Conservation (phyloP, 2,888 invertebrate species). For the Candidula unifasciata region DNA sequence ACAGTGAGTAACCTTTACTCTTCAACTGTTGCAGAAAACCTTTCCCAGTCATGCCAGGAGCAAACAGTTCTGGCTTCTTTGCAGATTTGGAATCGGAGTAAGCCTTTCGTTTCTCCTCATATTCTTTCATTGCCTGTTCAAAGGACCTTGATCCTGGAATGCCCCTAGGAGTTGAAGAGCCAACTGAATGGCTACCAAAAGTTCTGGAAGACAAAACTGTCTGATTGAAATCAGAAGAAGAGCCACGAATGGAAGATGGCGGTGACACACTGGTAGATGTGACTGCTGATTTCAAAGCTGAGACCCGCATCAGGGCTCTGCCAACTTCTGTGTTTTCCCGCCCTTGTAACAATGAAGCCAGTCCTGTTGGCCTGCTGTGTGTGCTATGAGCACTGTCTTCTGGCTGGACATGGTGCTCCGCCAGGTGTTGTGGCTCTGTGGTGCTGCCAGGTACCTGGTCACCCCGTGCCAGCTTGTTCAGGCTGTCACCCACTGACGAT, state of each 20-base stretch:
- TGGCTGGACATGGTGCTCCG: neutral
- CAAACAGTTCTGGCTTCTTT: slow-evolving; percentile 28
- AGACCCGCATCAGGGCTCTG: slow-evolving; percentile 37
- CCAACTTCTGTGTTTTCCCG: slow-evolving; percentile 81
- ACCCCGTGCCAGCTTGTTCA: neutral
- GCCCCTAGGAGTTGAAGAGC: neutral
- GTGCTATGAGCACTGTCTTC: slow-evolving; percentile 80
- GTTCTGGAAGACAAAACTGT: slow-evolving; percentile 23
- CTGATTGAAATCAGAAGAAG: slow-evolving; percentile 39
- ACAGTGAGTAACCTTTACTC: slow-evolving; percentile 63
- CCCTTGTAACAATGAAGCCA: slow-evolving; percentile 88
- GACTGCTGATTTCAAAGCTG: slow-evolving; percentile 11
- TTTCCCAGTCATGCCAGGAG: slow-evolving; percentile 54
- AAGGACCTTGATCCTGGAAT: slow-evolving; percentile 46
- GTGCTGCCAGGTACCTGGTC: neutral
- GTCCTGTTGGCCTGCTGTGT: slow-evolving; percentile 85
- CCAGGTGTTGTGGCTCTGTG: neutral
- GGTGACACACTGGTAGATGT: slow-evolving; percentile 7
- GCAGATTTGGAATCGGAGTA: neutral
- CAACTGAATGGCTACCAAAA: neutral
- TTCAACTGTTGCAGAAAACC: slow-evolving; percentile 65
- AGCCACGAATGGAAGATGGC: slow-evolving; percentile 44
- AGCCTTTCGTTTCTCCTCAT: slow-evolving; percentile 8
- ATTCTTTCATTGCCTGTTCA: slow-evolving; percentile 38
- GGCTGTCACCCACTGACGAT: neutral